These are phyloP conservation scores for Polymixis lichenea DNA, from an alignment of 2,888 invertebrate genomes.

Conservation along the genomic window DNA sequence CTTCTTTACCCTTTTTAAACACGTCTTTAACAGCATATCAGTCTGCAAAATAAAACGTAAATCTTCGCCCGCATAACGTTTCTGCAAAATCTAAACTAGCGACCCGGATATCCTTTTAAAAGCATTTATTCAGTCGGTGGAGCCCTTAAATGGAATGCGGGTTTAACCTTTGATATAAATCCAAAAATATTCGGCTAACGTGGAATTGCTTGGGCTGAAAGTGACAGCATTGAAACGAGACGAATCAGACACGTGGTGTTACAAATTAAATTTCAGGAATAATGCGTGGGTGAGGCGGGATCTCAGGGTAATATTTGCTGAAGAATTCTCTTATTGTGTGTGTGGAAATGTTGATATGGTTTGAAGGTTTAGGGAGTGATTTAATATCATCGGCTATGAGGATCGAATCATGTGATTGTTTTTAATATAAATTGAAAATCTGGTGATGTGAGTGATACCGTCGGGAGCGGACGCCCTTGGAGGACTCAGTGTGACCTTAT, in stretches of 20 bases:
- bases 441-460: too few relatives aligned
- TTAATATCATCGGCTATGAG: neutral
- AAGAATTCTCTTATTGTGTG: conserved; percentile 12
- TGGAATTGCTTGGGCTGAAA: conserved; percentile 72
- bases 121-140: conserved; percentile 48
- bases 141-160: conserved; percentile 51
- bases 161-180: conserved; percentile 64
- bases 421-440: neutral
- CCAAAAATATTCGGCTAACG: conserved; percentile 65
- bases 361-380: neutral
- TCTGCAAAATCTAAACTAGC: conserved; percentile 23
- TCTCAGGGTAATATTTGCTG: conserved; percentile 6
- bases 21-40: neutral
- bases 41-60: neutral
- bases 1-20: neutral
- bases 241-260: conserved; percentile 57
- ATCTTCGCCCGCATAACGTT: conserved; percentile 33
- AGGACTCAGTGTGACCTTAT: too few relatives aligned
- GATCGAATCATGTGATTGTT: neutral
- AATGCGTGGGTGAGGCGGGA: conserved; percentile 34
- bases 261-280: conserved; percentile 61
- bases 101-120: conserved; percentile 44
- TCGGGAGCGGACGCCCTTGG: too few relatives aligned
- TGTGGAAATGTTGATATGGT: neutral
- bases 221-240: conserved; percentile 69